These are phyloP conservation scores for Piezodorus guildinii DNA, from an alignment of 1,140 invertebrate species.

Conservation along the genomic window DNA sequence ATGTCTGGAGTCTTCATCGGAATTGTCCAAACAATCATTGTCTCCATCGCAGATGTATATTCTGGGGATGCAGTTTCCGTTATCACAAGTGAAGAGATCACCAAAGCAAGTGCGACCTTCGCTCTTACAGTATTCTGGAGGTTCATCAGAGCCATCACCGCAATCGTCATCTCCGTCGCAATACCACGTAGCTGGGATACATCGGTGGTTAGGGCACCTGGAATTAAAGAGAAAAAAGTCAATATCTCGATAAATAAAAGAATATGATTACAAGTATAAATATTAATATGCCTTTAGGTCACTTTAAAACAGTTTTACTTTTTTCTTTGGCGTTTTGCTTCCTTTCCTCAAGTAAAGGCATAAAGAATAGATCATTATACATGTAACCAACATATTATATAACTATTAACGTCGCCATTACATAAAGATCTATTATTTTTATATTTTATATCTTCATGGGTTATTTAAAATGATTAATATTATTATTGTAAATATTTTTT, in stretches of 20 bases:
- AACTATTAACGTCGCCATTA: too few relatives aligned
- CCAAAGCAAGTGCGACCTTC: constrained; percentile 92
- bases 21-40: constrained; percentile 87
- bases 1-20: constrained; percentile 80
- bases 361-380: too few relatives aligned
- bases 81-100: constrained; percentile 89
- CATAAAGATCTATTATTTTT: too few relatives aligned
- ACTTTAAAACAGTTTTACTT: too few relatives aligned
- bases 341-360: too few relatives aligned
- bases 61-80: constrained; percentile 90
- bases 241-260: background rate
- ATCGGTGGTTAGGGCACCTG: constrained; percentile 71
- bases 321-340: too few relatives aligned
- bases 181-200: constrained; percentile 85
- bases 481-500: too few relatives aligned
- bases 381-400: too few relatives aligned
- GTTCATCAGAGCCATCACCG: constrained; percentile 79
- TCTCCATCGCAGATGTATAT: constrained; percentile 97
- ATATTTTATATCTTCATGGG: too few relatives aligned
- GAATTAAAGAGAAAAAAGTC: constrained; percentile 2
- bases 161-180: constrained; percentile 86
- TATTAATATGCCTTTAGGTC: too few relatives aligned
- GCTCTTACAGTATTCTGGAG: constrained; percentile 80
- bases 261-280: too few relatives aligned
- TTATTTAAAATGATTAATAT: too few relatives aligned